These are phyloP conservation scores for Bombus polaris DNA, from an alignment of 1,140 invertebrate species.

Conservation along the genomic window DNA sequence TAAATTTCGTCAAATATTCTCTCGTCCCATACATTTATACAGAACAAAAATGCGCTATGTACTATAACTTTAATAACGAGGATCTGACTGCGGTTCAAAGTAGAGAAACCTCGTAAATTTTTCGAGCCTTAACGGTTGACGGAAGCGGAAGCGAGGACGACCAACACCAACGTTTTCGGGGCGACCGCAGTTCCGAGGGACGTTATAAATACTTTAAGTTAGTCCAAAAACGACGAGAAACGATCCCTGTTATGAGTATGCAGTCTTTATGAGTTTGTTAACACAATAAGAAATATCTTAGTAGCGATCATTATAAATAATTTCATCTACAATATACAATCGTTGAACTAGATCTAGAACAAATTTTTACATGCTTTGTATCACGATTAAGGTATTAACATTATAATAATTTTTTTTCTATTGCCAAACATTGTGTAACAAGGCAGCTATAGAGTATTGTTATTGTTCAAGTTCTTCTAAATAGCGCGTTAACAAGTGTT, in stretches of 20 bases:
- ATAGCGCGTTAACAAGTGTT: conserved; percentile 50
- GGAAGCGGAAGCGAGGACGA: not conserved
- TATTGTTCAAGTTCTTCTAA: conserved; percentile 19
- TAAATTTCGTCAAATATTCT: not conserved
- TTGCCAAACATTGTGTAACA: conserved; percentile 55
- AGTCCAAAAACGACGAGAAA: conserved; percentile 26
- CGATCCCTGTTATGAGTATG: conserved; percentile 61
- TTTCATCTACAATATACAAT: conserved; percentile 60
- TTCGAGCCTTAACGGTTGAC: not conserved
- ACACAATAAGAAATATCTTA: conserved; percentile 39
- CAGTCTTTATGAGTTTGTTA: conserved; percentile 37
- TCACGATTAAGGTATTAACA: conserved; percentile 57
- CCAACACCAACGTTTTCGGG: not conserved
- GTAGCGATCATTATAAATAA: conserved; percentile 42
- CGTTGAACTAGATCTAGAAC: conserved; percentile 47
- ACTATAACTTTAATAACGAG: too few relatives aligned
- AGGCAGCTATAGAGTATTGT: conserved; percentile 37
- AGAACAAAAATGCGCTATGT: not conserved
- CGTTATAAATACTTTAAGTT: not conserved
- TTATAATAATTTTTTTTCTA: conserved; percentile 54
- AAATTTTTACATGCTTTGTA: conserved; percentile 48
- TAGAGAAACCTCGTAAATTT: not conserved
- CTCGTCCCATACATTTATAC: not conserved
- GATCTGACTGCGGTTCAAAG: not conserved
- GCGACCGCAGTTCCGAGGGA: not conserved